Conservation (phyloP, 2,113 vertebrate genomes). For the Tinamus guttatus region DNA sequence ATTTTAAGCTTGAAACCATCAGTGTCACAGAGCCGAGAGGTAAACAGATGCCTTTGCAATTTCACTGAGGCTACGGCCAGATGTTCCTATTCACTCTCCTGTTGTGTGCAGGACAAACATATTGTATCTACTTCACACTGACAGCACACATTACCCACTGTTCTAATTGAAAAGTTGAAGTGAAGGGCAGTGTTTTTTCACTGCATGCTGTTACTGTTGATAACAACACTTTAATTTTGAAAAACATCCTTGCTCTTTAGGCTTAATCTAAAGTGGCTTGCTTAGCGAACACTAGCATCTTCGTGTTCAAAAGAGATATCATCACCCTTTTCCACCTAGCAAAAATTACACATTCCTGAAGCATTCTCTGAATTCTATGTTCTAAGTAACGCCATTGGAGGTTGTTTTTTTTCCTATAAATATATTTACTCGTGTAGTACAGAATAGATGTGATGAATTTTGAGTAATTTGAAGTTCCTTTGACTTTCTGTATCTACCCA, state of each 20-base stretch:
- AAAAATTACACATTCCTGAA: not conserved
- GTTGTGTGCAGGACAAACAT: conserved; percentile 81
- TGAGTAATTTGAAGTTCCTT: not conserved
- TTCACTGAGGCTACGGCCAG: conserved; percentile 83
- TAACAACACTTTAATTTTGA: conserved; percentile 71
- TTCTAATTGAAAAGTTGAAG: conserved; percentile 77
- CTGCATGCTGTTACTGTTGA: conserved; percentile 54
- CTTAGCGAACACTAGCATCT: not conserved
- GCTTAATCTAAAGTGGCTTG: conserved; percentile 49
- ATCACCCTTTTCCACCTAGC: not conserved
- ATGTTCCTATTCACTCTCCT: conserved; percentile 82
- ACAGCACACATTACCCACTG: conserved; percentile 83
- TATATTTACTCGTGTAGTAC: not conserved
- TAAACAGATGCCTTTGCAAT: conserved; percentile 90
- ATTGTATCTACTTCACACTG: conserved; percentile 83
- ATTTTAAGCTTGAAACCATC: conserved; percentile 89
- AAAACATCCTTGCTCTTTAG: conserved; percentile 53
- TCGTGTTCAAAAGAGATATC: not conserved
- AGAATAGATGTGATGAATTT: not conserved
- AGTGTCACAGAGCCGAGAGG: conserved; percentile 87
- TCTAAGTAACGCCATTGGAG: not conserved
- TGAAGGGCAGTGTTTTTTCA: conserved; percentile 78
- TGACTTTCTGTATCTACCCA: not conserved
- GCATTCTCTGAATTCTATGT: not conserved
- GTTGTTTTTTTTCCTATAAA: not conserved